A percentile compares a stretch with the other conserved stretches of the same genome.
phyloP scores from a whole-genome alignment of 2,888 invertebrate genomes.

The Marasmarcha lunaedactyla region DNA sequence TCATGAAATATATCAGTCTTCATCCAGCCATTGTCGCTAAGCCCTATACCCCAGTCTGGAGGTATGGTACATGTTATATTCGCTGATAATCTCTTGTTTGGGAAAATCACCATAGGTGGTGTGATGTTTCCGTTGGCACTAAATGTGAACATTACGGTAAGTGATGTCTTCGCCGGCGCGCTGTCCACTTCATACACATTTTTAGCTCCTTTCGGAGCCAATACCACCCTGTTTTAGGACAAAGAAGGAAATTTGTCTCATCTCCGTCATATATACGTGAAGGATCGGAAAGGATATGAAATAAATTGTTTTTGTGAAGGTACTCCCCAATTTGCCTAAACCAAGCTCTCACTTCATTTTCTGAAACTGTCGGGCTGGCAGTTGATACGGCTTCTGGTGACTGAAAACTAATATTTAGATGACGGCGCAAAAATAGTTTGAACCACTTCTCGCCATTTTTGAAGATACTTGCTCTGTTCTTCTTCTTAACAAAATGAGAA shows the following conservation, averaged over 20 bases:
- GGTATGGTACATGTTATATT: conserved; percentile 3
- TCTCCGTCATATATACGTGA: conserved; percentile 18
- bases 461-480: conserved; percentile 17
- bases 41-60: conserved; percentile 4
- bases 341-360: conserved; percentile 20
- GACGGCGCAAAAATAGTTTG: conserved; percentile 16
- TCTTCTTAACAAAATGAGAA: conserved; percentile 18
- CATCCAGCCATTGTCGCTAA: conserved; percentile 6
- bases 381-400: conserved; percentile 26
- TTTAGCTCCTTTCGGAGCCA: conserved; percentile 17
- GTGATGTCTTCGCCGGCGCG: conserved; percentile 24
- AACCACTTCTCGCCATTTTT: conserved; percentile 18
- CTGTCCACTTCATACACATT: conserved; percentile 35
- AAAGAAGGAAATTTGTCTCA: conserved; percentile 19
- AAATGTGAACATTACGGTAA: conserved; percentile 39
- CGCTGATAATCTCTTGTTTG: not conserved
- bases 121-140: conserved; percentile 25
- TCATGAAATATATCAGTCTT: conserved; percentile 4
- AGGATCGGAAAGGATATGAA: conserved; percentile 9
- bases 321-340: conserved; percentile 21
- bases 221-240: conserved; percentile 18
- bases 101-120: conserved; percentile 25
- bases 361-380: conserved; percentile 24
- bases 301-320: conserved; percentile 12
- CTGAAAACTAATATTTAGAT: conserved; percentile 16